Conservation (phyloP, 2,113 vertebrate genomes). For the Osmerus eperlanus region DNA sequence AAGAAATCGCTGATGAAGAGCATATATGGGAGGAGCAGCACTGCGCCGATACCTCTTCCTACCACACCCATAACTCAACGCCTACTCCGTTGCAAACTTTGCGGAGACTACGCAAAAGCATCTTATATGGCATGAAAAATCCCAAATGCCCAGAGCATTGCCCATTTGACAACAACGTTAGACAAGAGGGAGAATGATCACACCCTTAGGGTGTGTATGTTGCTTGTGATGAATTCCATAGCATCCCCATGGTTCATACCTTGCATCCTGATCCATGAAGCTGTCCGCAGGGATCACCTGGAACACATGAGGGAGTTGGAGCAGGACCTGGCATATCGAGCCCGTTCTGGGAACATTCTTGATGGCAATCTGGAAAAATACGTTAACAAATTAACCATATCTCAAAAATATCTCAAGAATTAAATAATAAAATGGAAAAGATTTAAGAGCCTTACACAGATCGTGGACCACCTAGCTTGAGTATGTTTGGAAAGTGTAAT, state of each 20-base stretch:
- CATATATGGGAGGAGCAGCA: too few relatives aligned
- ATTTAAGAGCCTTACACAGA: not conserved
- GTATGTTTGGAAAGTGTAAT: not conserved
- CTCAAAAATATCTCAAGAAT: not conserved
- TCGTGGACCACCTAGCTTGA: not conserved
- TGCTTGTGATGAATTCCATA: not conserved
- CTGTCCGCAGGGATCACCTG: constrained; percentile 81
- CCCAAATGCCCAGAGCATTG: too few relatives aligned
- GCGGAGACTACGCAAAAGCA: too few relatives aligned
- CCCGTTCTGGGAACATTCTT: constrained; percentile 79
- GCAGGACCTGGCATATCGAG: constrained; percentile 87
- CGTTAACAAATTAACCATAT: not conserved
- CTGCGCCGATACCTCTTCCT: too few relatives aligned
- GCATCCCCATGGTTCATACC: constrained; percentile 64
- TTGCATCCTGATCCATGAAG: constrained; percentile 72
- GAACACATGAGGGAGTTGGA: constrained; percentile 94
- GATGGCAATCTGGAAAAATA: constrained; percentile 70
- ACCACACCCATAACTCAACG: too few relatives aligned
- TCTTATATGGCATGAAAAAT: too few relatives aligned
- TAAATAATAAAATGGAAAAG: not conserved
- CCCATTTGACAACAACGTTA: not conserved
- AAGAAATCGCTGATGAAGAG: too few relatives aligned
- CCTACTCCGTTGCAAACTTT: too few relatives aligned
- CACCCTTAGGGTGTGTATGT: not conserved
- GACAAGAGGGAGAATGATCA: not conserved